A percentile compares a stretch with the other conserved stretches of the same genome.
phyloP scores from a whole-genome alignment of 1,140 invertebrate species.

The Trichogramma pretiosum region DNA sequence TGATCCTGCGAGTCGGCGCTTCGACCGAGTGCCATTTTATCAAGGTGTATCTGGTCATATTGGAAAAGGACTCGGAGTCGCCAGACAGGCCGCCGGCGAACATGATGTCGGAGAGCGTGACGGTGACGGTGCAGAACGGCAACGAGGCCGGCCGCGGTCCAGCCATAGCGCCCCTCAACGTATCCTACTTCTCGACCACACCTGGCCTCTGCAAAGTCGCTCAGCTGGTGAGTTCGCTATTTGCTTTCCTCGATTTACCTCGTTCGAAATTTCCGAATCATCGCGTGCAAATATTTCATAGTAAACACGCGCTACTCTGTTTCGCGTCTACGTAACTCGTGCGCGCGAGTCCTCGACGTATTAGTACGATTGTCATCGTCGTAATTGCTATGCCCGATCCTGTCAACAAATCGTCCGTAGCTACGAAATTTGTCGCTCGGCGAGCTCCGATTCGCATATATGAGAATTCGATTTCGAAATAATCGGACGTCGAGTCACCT shows the following conservation, averaged over 20 bases:
- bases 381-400: too few species aligned
- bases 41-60: too few species aligned
- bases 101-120: constrained; percentile 40
- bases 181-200: constrained; percentile 44
- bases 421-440: too few species aligned
- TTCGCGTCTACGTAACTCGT: not conserved
- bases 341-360: not conserved
- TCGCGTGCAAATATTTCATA: too few species aligned
- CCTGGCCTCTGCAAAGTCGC: constrained; percentile 48
- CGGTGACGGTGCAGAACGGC: constrained; percentile 34
- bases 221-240: constrained; percentile 44
- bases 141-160: constrained; percentile 29
- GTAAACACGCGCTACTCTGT: too few species aligned
- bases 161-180: constrained; percentile 39
- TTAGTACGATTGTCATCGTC: too few species aligned
- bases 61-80: not conserved
- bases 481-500: too few species aligned
- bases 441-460: too few species aligned
- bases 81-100: constrained; percentile 7
- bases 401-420: too few species aligned
- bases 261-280: not conserved
- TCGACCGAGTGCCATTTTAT: too few species aligned
- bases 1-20: too few species aligned
- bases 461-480: too few species aligned
- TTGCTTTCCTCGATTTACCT: constrained; percentile 4